Percentiles rank a stretch among this genome's conserved stretches.
Evolutionary conservation across 1,140 invertebrate species (phyloP).

Genomic region (Drosophila novamexicana): DNA sequence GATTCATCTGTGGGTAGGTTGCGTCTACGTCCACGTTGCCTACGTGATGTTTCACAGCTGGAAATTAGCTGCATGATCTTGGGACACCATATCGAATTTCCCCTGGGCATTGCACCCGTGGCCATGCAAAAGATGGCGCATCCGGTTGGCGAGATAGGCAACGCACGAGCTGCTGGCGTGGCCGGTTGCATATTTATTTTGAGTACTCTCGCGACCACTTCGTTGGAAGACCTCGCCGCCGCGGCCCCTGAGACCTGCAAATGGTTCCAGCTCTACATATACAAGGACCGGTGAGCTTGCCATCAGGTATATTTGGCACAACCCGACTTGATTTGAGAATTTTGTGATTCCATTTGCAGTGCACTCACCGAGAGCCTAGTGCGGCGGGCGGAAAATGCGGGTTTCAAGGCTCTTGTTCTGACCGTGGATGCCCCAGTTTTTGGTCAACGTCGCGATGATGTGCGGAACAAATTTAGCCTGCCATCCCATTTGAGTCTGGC

Average conservation of each 20-base stretch:
- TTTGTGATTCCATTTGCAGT: slow-evolving; percentile 77
- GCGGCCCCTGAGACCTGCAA: slow-evolving; percentile 90
- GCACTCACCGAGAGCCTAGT: slow-evolving; percentile 91
- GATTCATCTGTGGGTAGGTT: slow-evolving; percentile 17
- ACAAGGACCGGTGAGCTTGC: slow-evolving; percentile 85
- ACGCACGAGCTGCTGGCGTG: slow-evolving; percentile 90
- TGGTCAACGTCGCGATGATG: slow-evolving; percentile 91
- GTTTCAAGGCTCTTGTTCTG: slow-evolving; percentile 94
- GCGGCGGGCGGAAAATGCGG: slow-evolving; percentile 91
- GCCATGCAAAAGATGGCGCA: slow-evolving; percentile 98
- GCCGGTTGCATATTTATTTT: slow-evolving; percentile 91
- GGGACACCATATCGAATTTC: slow-evolving; percentile 89
- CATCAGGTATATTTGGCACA: background rate
- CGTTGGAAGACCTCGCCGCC: slow-evolving; percentile 93
- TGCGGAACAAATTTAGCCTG: slow-evolving; percentile 93
- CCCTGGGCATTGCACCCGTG: slow-evolving; percentile 94
- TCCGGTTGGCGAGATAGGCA: slow-evolving; percentile 94
- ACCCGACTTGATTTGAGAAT: background rate
- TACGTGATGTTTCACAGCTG: slow-evolving; percentile 90
- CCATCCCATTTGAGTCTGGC: slow-evolving; percentile 90
- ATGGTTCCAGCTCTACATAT: slow-evolving; percentile 97
- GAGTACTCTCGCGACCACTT: slow-evolving; percentile 94
- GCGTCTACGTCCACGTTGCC: slow-evolving; percentile 91
- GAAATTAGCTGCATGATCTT: slow-evolving; percentile 88
- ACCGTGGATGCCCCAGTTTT: slow-evolving; percentile 92